Percentiles rank a stretch among this genome's conserved stretches.
phyloP scores from a whole-genome alignment of 1,140 invertebrate genomes.

The Druon quercuslanigerum region DNA sequence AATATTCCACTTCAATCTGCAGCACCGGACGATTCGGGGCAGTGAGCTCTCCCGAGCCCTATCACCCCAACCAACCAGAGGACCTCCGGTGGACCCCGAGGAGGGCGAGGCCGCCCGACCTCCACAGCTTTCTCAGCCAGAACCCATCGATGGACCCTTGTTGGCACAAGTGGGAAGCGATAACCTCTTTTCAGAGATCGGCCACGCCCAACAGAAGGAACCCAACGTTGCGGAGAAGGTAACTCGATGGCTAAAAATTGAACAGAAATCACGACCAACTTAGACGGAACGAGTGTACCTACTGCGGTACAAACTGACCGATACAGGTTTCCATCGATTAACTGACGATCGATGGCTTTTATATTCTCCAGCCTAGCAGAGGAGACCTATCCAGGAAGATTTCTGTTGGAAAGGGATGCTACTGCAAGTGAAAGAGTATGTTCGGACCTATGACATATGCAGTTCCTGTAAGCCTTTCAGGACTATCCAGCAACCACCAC shows the following conservation, averaged over 20 bases:
- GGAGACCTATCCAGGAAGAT: not conserved
- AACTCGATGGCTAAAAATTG: too few species aligned
- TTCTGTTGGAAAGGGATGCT: constrained; percentile 34
- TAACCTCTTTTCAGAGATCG: not conserved
- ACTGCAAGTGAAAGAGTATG: constrained; percentile 19
- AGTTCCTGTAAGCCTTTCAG: constrained; percentile 10
- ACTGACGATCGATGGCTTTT: too few species aligned
- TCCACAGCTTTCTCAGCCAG: not conserved
- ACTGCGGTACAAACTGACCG: not conserved
- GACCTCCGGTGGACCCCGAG: not conserved
- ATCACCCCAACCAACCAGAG: not conserved
- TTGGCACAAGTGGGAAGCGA: not conserved
- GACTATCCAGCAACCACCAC: not conserved
- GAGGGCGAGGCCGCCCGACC: not conserved
- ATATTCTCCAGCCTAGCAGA: constrained; percentile 33
- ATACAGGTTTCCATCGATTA: too few species aligned
- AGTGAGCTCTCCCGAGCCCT: not conserved
- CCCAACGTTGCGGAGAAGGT: not conserved
- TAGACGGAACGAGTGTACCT: too few species aligned
- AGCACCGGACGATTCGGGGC: not conserved
- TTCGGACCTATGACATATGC: constrained; percentile 23
- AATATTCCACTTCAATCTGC: not conserved
- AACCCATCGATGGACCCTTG: not conserved
- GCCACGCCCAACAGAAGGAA: constrained; percentile 1
- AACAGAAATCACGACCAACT: too few species aligned